These are phyloP conservation scores for Oscheius sp. DNA, from an alignment of 1,140 invertebrate genomes.

Conservation along the genomic window DNA sequence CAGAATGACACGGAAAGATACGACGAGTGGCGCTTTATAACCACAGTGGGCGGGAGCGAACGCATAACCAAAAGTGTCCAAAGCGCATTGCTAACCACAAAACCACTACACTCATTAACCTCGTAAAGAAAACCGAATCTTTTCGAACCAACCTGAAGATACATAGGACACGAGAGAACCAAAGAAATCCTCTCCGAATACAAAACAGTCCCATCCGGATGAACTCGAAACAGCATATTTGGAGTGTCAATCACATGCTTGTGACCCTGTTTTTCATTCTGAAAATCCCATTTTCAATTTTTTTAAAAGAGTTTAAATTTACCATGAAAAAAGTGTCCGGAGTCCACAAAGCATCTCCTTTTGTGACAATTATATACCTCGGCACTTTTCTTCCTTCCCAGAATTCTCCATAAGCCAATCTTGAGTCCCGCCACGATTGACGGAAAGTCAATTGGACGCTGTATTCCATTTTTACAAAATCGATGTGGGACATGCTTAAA, in stretches of 20 bases:
- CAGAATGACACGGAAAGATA: background rate
- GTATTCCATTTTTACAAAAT: conserved; percentile 87
- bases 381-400: conserved; percentile 47
- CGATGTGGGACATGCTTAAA: conserved; percentile 86
- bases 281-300: conserved; percentile 65
- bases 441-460: conserved; percentile 80
- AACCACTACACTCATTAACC: background rate
- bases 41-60: too few species aligned
- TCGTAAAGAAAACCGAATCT: background rate
- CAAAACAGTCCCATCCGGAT: conserved; percentile 86
- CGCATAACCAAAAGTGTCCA: too few species aligned
- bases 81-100: too few species aligned
- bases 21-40: background rate
- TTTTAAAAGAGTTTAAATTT: background rate
- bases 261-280: conserved; percentile 95
- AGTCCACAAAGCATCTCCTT: conserved; percentile 59
- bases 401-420: conserved; percentile 66
- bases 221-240: conserved; percentile 83
- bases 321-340: conserved; percentile 57
- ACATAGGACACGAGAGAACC: conserved; percentile 88
- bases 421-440: conserved; percentile 89
- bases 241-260: conserved; percentile 79
- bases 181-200: conserved; percentile 76
- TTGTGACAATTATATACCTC: conserved; percentile 51
- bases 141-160: conserved; percentile 41